phyloP scores from a whole-genome alignment of 2,113 vertebrate species.

The Psettodes erumei region DNA sequence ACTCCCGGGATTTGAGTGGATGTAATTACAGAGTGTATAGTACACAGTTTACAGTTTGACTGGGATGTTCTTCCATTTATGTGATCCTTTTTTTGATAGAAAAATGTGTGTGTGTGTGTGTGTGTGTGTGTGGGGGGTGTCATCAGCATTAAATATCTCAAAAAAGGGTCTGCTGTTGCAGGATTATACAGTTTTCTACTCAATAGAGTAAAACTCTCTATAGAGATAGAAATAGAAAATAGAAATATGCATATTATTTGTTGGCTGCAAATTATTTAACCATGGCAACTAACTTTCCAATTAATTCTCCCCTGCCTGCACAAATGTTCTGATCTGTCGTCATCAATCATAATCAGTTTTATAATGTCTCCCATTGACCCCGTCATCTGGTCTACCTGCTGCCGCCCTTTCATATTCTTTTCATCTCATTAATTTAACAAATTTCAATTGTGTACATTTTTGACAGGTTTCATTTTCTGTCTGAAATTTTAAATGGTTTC shows the following conservation, averaged over 20 bases:
- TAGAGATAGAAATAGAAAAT: too few relatives aligned
- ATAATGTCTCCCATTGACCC: constrained; percentile 85
- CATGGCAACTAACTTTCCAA: constrained; percentile 72
- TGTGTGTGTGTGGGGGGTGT: too few relatives aligned
- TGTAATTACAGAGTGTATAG: constrained; percentile 57
- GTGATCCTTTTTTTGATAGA: constrained; percentile 30
- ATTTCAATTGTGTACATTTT: constrained; percentile 86
- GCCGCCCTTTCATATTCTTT: constrained; percentile 82
- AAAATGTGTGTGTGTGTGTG: too few relatives aligned
- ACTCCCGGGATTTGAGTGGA: constrained; percentile 51
- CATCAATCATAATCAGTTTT: constrained; percentile 88
- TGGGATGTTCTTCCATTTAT: constrained; percentile 25
- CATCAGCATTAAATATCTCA: constrained; percentile 18
- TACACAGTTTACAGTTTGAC: constrained; percentile 28
- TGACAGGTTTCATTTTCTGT: constrained; percentile 87
- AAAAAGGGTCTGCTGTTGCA: not conserved
- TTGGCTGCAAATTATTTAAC: constrained; percentile 65
- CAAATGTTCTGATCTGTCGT: constrained; percentile 76
- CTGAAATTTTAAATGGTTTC: constrained; percentile 62
- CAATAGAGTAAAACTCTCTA: constrained; percentile 16
- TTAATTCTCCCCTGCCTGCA: constrained; percentile 73
- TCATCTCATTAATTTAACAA: constrained; percentile 89
- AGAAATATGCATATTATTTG: constrained; percentile 55
- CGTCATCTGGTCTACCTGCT: constrained; percentile 86
- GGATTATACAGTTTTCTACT: not conserved